Evolutionary conservation across 2,797 vertebrate genomes (phyloP), one percentile per base, ranked within the genome.

Genomic region (Sternotherus odoratus): DNA sequence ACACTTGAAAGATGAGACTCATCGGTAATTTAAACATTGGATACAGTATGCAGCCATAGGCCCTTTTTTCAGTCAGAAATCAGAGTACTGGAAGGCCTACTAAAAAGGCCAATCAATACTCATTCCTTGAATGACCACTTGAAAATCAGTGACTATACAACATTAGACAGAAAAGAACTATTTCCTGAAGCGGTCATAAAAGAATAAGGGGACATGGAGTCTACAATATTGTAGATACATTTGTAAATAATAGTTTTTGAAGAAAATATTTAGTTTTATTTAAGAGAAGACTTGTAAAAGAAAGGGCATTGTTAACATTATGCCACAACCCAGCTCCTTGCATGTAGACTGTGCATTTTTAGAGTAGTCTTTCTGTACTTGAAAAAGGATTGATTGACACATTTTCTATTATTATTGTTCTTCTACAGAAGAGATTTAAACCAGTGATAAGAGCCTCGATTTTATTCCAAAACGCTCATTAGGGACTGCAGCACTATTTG

Each of bases 381-480:
- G 16, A 66, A 66, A 66, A 36, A 36, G 15, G 51, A 90, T n/a
- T 49, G 84, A 63, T 82, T 86, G 87, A 91, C 83, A 90, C 48
- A 49, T 90, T 93, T 93, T 90, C 79, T 89, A 46, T 86, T 83
- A 86, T 81, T 83, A 4, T n/a, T 66, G 15, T 78, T 88, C 39
- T 84, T 93, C 39, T 83, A 91, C 48, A 91, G 83, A 90, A 92
- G 87, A 89, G 91, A 56, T 88, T 94, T 85, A 84, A 94, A 94
- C 83, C 94, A 92, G 93, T n/a, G 57, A 60, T 33, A 8, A 63
- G 60, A 66, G 60, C 83, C 87, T 60, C 89, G 88, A 93, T 85
- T 89, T 94, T 94, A 92, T 93, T 97, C 86, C 90, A 94, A 93
- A 96, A 94, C 85, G 92, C 90, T 90, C 82, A 95, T 94, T 93